Percentiles rank a stretch among this genome's conserved stretches.
Evolutionary conservation across 1,140 invertebrate genomes (phyloP).

Genomic region (Brachionus sp.): DNA sequence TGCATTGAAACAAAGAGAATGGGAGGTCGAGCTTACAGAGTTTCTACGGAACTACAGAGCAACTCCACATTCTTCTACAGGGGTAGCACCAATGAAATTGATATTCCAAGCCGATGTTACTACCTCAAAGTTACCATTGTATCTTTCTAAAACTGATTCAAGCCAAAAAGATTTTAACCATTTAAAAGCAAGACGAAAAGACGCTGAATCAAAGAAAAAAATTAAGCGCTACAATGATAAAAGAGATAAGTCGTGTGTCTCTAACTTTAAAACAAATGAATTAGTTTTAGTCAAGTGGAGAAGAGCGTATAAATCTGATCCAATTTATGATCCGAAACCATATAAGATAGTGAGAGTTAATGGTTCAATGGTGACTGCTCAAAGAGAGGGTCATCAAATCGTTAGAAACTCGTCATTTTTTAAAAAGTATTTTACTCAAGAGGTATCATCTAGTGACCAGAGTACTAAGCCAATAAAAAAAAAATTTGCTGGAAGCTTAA

Average conservation of each 20-base stretch:
- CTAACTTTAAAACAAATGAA: background rate
- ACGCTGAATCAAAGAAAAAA: background rate
- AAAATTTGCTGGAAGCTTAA: no score
- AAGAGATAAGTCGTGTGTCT: background rate
- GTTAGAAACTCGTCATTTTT: conserved; percentile 4
- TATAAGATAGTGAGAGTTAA: background rate
- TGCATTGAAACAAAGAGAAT: background rate
- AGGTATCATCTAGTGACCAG: no score
- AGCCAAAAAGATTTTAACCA: no score
- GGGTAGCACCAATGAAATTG: background rate
- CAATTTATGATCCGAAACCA: background rate
- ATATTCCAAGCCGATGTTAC: background rate
- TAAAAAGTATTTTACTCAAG: no score
- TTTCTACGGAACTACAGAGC: background rate
- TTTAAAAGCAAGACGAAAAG: background rate
- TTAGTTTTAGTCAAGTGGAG: background rate
- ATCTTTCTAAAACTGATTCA: background rate
- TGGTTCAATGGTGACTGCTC: conserved; percentile 1
- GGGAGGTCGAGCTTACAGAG: background rate
- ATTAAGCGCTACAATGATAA: background rate
- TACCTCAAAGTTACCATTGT: background rate
- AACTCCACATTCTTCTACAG: background rate
- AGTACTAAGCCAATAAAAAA: no score
- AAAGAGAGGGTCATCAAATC: background rate
- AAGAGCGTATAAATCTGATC: background rate